Evolutionary conservation across 2,888 invertebrate genomes (phyloP).

Genomic region (Beris chalybata): DNA sequence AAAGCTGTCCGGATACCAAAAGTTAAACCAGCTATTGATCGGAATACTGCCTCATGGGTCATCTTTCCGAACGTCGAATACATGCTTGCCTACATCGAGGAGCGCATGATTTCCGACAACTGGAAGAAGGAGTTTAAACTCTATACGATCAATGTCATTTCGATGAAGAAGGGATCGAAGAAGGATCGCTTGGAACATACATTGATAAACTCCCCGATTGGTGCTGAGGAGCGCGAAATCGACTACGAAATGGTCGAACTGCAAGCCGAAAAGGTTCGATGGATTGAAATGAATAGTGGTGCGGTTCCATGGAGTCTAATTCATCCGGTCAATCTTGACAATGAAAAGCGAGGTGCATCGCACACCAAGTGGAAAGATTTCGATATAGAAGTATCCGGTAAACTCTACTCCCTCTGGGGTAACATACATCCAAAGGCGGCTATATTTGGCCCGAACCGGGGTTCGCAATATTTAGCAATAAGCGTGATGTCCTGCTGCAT

Average conservation of each 20-base stretch:
- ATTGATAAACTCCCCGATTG: slow-evolving; percentile 46
- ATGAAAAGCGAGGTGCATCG: slow-evolving; percentile 47
- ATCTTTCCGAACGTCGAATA: slow-evolving; percentile 46
- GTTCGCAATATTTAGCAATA: slow-evolving; percentile 66
- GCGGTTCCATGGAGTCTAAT: slow-evolving; percentile 53
- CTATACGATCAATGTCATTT: slow-evolving; percentile 48
- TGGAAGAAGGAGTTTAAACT: slow-evolving; percentile 49
- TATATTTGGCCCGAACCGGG: slow-evolving; percentile 61
- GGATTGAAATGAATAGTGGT: slow-evolving; percentile 50
- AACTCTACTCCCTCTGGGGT: slow-evolving; percentile 70
- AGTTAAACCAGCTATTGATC: slow-evolving; percentile 42
- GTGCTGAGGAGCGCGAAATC: background rate
- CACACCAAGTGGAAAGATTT: slow-evolving; percentile 64
- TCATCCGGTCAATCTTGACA: slow-evolving; percentile 48
- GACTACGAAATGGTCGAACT: slow-evolving; percentile 36
- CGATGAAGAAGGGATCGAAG: slow-evolving; percentile 49
- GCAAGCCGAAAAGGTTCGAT: slow-evolving; percentile 49
- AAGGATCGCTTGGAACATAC: slow-evolving; percentile 38
- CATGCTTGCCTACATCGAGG: slow-evolving; percentile 48
- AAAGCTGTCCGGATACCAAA: slow-evolving; percentile 1
- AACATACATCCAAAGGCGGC: slow-evolving; percentile 64
- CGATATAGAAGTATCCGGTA: slow-evolving; percentile 69
- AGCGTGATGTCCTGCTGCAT: slow-evolving; percentile 64
- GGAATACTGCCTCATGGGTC: slow-evolving; percentile 54
- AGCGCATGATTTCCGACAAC: slow-evolving; percentile 42